Conservation (phyloP, 1,140 invertebrate genomes). For the Penaeus indicus region DNA sequence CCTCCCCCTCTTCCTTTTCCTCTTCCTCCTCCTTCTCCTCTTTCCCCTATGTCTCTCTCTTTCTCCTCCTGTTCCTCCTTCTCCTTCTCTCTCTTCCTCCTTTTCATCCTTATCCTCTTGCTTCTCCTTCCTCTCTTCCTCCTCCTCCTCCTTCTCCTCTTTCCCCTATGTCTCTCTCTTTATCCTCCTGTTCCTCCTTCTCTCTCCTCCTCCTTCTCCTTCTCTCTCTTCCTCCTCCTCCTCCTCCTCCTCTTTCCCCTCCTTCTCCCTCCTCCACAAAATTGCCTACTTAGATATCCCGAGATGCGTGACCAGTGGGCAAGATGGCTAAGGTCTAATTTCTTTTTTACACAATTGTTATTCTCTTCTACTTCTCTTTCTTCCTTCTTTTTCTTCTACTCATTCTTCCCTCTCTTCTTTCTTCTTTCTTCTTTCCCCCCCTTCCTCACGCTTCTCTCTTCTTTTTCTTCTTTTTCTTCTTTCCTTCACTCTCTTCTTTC, state of each 20-base stretch:
- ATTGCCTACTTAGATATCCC: no score
- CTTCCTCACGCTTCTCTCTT: not conserved
- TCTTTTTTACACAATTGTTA: not conserved
- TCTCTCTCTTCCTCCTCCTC: not conserved
- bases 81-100: not conserved
- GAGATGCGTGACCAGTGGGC: no score
- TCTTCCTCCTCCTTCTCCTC: not conserved
- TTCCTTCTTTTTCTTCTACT: not conserved
- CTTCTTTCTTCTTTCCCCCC: not conserved
- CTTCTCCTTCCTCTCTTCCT: not conserved
- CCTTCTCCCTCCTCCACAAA: not conserved
- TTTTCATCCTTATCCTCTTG: not conserved
- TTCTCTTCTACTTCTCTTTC: not conserved
- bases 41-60: not conserved
- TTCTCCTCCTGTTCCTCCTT: not conserved
- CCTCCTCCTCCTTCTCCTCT: not conserved
- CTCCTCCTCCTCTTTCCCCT: not conserved
- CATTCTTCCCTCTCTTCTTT: not conserved
- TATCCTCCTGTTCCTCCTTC: not conserved
- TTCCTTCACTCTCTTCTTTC: not conserved
- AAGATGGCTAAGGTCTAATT: not conserved
- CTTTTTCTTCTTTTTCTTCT: not conserved
- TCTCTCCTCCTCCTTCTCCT: no score
- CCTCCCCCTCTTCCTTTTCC: not conserved
- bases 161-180: not conserved